Evolutionary conservation across 2,888 invertebrate genomes (phyloP).

Genomic region (Drosophila pseudotalamancana): DNA sequence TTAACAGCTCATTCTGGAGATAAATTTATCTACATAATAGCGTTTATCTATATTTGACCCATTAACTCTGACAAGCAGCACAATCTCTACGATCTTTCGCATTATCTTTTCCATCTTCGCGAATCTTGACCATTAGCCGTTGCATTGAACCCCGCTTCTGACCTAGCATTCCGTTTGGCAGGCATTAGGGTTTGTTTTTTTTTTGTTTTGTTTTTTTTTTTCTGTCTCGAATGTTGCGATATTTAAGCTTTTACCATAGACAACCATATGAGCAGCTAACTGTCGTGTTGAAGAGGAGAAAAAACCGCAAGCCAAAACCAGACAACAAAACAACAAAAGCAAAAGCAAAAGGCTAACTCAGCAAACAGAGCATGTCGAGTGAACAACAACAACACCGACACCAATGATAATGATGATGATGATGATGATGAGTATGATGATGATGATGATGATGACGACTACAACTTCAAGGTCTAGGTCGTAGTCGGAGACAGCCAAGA

Average conservation of each 20-base stretch:
- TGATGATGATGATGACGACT: slow-evolving; percentile 21
- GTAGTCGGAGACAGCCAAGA: slow-evolving; percentile 32
- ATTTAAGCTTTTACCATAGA: slow-evolving; percentile 28
- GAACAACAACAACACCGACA: slow-evolving; percentile 14
- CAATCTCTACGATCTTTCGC: background rate
- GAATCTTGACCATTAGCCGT: slow-evolving; percentile 10
- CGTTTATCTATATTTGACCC: background rate
- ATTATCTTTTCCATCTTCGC: background rate
- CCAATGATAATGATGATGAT: slow-evolving; percentile 19
- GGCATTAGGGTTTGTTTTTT: slow-evolving; percentile 27
- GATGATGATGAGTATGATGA: background rate
- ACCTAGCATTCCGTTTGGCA: slow-evolving; percentile 42
- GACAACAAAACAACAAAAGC: slow-evolving; percentile 32
- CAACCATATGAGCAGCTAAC: slow-evolving; percentile 18
- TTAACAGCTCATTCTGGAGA: too few relatives aligned
- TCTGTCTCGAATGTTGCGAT: slow-evolving; percentile 25
- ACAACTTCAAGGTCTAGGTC: slow-evolving; percentile 75
- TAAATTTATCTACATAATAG: too few relatives aligned
- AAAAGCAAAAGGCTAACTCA: slow-evolving; percentile 35
- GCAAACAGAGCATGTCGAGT: slow-evolving; percentile 62
- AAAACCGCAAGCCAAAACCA: slow-evolving; percentile 29
- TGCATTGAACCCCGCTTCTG: slow-evolving; percentile 15
- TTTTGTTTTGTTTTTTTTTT: slow-evolving; percentile 3
- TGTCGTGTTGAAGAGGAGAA: slow-evolving; percentile 29
- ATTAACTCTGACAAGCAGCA: background rate